Evolutionary conservation across 30 jellyfish, hydroid and myxozoan species (phyloP), one percentile per base, ranked within the genome.

Genomic region (Turritopsis dohrnii): DNA sequence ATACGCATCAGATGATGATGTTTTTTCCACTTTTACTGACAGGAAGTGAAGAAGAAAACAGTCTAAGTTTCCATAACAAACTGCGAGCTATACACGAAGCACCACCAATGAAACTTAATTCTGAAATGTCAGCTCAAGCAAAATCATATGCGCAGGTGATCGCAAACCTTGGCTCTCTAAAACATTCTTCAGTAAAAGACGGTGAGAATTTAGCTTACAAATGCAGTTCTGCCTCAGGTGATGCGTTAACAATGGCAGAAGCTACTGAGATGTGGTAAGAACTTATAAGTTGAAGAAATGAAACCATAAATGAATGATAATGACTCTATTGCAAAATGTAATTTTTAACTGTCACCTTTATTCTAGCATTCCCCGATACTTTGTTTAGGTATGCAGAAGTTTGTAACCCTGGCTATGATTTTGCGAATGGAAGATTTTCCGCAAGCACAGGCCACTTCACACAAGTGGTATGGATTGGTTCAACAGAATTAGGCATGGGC

Each of bases 161-260:
- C 16, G 95, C 95, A 1, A 81, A 53, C 16, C 26, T 23, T 28
- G 95, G 95, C 22, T 30, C 77, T 18, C 69, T 90, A 52, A 29
- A 86, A 71, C 97, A 90, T 83, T 81, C 96, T 1, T 54, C 52
- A 0, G 66, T 28, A 1, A 69, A 83, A 19, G 90, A 83, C 75
- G 97, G 97, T 18, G 97, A 90, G 73, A 90, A 90, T 71, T 90
- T 90, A 26, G 97, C 97, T 18, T 84, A 53, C n/a, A 86, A 85
- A 18, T 86, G 96, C 87, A 81, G 85, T 25, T 71, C 86, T 41
- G 29, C 81, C 30, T 65, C 72, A 31, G 89, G 81, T 17, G 89
- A 88, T 18, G 86, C 54, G 26, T 29, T 21, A 16, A 41, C 54
- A 1, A 21, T n/a, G 65, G 41, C 24, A 16, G 65, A 29, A 28